A percentile compares a stretch with the other conserved stretches of the same genome.
phyloP scores from a whole-genome alignment of 2,797 vertebrate species.

The Anabacerthia variegaticeps region DNA sequence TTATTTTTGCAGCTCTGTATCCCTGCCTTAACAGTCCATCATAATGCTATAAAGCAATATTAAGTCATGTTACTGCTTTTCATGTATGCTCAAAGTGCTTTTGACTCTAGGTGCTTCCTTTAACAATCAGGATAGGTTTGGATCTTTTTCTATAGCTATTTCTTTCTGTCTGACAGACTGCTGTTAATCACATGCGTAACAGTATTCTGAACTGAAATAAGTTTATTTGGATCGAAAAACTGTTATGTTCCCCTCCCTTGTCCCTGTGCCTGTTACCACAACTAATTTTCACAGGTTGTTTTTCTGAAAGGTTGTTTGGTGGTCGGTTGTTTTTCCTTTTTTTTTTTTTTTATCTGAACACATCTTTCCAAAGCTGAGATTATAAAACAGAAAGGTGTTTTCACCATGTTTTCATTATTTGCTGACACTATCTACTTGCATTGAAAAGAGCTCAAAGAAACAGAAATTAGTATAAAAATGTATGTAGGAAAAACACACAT shows the following conservation, averaged over 20 bases:
- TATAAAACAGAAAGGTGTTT: constrained; percentile 32
- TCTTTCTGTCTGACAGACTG: not conserved
- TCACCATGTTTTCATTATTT: not conserved
- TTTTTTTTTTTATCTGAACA: not conserved
- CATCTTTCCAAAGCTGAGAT: not conserved
- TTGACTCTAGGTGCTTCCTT: not conserved
- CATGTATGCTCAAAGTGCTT: not conserved
- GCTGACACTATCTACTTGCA: not conserved
- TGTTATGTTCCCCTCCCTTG: not conserved
- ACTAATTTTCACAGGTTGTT: not conserved
- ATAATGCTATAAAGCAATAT: not conserved
- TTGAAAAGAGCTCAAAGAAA: not conserved
- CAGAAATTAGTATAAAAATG: not conserved
- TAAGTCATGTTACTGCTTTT: not conserved
- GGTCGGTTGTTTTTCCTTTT: not conserved
- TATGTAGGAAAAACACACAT: not conserved
- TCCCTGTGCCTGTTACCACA: not conserved
- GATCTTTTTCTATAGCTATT: not conserved
- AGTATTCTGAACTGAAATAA: constrained; percentile 1
- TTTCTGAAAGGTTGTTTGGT: not conserved
- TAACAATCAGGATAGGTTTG: not conserved
- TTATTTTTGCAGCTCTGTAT: not conserved
- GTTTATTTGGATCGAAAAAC: not conserved
- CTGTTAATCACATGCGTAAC: not conserved
- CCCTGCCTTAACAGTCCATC: rapidly evolving